Percentiles rank a stretch among this genome's conserved stretches.
phyloP scores from a whole-genome alignment of 2,888 invertebrate genomes.

The Drosophila meridionalis region DNA sequence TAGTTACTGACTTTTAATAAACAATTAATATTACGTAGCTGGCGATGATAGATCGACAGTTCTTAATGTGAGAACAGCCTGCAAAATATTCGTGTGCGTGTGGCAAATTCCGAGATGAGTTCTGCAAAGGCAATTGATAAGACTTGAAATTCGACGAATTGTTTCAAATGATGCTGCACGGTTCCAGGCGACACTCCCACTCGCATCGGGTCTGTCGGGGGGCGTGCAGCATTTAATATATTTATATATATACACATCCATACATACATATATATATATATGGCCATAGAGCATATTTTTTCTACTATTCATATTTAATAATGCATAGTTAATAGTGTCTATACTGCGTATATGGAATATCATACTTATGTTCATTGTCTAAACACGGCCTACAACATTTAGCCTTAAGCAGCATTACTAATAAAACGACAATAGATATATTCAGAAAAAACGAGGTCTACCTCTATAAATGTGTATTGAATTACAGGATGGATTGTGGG shows the following conservation, averaged over 20 bases:
- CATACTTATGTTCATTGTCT: constrained; percentile 69
- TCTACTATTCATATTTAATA: constrained; percentile 75
- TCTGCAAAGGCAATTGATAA: constrained; percentile 72
- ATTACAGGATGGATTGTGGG: too few species aligned
- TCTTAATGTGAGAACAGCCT: constrained; percentile 28
- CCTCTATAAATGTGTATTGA: background rate
- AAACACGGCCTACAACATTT: constrained; percentile 62
- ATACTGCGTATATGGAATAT: constrained; percentile 58
- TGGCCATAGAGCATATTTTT: constrained; percentile 74
- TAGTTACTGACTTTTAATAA: constrained; percentile 53
- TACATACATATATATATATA: constrained; percentile 52
- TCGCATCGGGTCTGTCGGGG: background rate
- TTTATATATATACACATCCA: constrained; percentile 39
- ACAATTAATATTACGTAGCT: constrained; percentile 23
- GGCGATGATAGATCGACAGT: constrained; percentile 28
- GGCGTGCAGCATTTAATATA: constrained; percentile 19
- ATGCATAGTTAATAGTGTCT: constrained; percentile 64
- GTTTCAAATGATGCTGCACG: constrained; percentile 42
- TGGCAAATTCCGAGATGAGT: constrained; percentile 14
- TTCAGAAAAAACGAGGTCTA: constrained; percentile 1
- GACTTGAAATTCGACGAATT: constrained; percentile 76
- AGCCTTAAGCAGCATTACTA: constrained; percentile 54
- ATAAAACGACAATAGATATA: constrained; percentile 62
- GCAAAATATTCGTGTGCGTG: constrained; percentile 8
- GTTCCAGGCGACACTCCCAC: background rate